Conservation (phyloP, 2,797 vertebrate species). For the Petrocephalus sullivani region DNA sequence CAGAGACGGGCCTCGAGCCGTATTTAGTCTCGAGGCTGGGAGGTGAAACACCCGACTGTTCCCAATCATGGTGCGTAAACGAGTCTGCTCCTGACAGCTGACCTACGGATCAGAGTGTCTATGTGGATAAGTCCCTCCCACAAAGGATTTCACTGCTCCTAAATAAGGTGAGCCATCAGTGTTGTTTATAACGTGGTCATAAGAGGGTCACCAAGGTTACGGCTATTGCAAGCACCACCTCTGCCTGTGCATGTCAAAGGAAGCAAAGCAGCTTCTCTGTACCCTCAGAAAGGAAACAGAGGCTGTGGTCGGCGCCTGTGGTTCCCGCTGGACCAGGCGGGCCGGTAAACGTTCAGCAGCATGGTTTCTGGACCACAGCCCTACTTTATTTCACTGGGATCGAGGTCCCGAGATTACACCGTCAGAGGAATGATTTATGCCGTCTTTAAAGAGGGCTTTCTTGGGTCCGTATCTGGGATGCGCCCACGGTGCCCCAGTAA, state of each 20-base stretch:
- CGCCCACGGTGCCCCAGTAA: conserved; percentile 5
- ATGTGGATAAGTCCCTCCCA: background rate
- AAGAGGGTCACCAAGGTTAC: background rate
- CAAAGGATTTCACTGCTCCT: background rate
- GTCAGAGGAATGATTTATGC: conserved; percentile 6
- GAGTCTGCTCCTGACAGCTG: background rate
- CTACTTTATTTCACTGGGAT: background rate
- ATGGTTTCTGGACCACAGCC: background rate
- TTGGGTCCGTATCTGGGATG: background rate
- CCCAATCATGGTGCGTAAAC: background rate
- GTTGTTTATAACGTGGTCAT: background rate
- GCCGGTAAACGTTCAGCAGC: background rate
- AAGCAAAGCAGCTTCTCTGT: background rate
- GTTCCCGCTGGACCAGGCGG: background rate
- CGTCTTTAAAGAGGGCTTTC: background rate
- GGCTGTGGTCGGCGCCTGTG: background rate
- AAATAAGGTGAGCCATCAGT: background rate
- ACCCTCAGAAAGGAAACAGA: background rate
- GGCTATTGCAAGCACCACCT: background rate
- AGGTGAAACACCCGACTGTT: background rate
- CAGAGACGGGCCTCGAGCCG: background rate
- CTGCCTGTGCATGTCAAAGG: background rate
- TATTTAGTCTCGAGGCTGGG: background rate
- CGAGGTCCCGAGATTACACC: background rate
- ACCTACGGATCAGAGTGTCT: background rate